Conservation (phyloP, 2,113 vertebrate species). For the Piprites chloris region DNA sequence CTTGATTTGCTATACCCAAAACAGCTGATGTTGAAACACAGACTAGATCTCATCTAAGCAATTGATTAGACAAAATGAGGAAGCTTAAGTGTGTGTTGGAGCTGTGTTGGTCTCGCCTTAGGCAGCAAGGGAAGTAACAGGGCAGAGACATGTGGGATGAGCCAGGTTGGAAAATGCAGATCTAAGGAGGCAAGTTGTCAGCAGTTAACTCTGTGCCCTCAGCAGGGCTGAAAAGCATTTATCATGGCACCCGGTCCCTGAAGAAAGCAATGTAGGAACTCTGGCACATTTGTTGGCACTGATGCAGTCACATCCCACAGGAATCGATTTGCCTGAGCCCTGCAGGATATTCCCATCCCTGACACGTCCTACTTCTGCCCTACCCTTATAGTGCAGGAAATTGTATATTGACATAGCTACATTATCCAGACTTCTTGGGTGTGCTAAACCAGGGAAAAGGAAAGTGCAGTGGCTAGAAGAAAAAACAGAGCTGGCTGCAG, state of each 20-base stretch:
- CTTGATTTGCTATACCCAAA: conserved; percentile 18
- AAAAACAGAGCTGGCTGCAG: background rate
- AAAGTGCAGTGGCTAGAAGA: background rate
- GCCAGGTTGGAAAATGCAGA: background rate
- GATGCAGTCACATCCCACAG: rapidly evolving
- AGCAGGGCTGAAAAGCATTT: background rate
- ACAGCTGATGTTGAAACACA: conserved; percentile 16
- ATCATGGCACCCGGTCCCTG: background rate
- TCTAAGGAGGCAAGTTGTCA: background rate
- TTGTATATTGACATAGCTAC: rapidly evolving
- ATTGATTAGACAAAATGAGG: background rate
- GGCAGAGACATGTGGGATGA: background rate
- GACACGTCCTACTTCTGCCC: background rate
- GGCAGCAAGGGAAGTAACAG: background rate
- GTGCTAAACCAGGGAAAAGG: background rate
- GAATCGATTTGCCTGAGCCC: background rate
- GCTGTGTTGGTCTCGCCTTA: background rate
- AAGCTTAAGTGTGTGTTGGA: background rate
- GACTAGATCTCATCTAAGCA: background rate
- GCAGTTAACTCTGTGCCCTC: background rate
- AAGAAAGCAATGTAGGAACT: background rate
- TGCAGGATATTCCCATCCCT: background rate
- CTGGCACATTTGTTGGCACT: background rate
- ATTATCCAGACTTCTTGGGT: background rate
- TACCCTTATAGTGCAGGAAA: background rate